Evolutionary conservation across 2,113 vertebrate species (phyloP).

Genomic region (Nyctereutes procyonoides): DNA sequence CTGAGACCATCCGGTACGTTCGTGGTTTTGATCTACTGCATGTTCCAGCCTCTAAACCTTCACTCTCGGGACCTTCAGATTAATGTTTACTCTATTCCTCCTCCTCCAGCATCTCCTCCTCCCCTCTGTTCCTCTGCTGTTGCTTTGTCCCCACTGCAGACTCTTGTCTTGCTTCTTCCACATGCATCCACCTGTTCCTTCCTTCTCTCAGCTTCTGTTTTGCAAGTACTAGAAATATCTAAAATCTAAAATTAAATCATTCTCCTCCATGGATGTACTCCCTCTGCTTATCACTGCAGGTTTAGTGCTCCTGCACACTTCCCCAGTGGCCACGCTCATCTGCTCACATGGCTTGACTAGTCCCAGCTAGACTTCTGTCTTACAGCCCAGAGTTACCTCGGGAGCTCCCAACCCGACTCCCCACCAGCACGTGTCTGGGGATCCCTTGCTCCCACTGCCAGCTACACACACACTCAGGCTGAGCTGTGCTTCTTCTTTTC

Average conservation of each 20-base stretch:
- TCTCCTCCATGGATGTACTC: not conserved
- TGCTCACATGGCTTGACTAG: not conserved
- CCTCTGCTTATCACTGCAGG: not conserved
- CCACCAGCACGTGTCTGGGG: too few species aligned
- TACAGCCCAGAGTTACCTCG: not conserved
- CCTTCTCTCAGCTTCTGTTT: not conserved
- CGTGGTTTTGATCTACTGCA: not conserved
- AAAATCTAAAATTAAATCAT: not conserved
- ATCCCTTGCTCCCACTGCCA: not conserved
- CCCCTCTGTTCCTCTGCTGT: too few species aligned
- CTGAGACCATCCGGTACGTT: too few species aligned
- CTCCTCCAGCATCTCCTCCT: not conserved
- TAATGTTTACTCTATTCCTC: too few species aligned
- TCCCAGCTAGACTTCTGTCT: rapidly evolving
- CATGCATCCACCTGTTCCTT: not conserved
- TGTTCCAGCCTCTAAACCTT: not conserved
- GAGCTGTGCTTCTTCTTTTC: too few species aligned
- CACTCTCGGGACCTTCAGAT: not conserved
- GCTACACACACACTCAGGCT: not conserved
- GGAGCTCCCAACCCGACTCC: not conserved
- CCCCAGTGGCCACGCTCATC: not conserved
- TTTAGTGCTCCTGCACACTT: rapidly evolving
- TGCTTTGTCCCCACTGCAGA: not conserved
- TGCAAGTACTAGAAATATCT: not conserved
- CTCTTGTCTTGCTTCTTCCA: not conserved